phyloP scores from a whole-genome alignment of 2,888 invertebrate species.

The Cheilosia urbana region DNA sequence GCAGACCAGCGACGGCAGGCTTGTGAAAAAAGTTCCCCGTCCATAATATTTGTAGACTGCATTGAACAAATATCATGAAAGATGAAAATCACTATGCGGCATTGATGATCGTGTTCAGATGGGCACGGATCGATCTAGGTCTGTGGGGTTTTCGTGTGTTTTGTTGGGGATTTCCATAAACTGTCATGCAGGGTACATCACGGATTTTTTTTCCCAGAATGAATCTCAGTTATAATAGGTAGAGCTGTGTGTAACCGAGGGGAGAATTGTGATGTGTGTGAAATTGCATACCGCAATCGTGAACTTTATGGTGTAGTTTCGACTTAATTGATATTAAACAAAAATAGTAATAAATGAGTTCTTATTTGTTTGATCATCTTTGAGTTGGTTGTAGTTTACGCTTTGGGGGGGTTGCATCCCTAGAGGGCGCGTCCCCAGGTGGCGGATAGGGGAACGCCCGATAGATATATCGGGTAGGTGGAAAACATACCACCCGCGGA shows the following conservation, averaged over 20 bases:
- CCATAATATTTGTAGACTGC: constrained; percentile 32
- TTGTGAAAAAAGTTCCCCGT: constrained; percentile 25
- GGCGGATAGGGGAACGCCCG: too few species aligned
- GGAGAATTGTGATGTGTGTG: constrained; percentile 23
- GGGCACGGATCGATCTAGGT: constrained; percentile 8
- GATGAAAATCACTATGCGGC: constrained; percentile 5
- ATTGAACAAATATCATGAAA: constrained; percentile 35
- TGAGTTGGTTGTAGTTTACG: too few species aligned
- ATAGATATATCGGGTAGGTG: too few species aligned
- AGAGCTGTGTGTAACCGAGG: background rate
- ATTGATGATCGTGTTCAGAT: constrained; percentile 20
- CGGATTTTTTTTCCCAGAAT: background rate
- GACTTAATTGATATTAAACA: too few species aligned
- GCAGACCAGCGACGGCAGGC: too few species aligned
- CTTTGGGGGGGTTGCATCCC: too few species aligned
- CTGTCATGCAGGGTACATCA: background rate
- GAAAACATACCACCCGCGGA: too few species aligned
- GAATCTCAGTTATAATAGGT: background rate
- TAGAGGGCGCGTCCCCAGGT: too few species aligned
- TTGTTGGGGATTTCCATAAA: constrained; percentile 6
- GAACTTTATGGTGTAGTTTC: background rate
- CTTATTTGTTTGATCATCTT: too few species aligned
- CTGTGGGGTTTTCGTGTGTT: background rate
- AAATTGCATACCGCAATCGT: constrained; percentile 18
- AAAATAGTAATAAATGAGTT: too few species aligned